Conservation (phyloP, 2,888 invertebrate genomes). For the Empis livida region DNA sequence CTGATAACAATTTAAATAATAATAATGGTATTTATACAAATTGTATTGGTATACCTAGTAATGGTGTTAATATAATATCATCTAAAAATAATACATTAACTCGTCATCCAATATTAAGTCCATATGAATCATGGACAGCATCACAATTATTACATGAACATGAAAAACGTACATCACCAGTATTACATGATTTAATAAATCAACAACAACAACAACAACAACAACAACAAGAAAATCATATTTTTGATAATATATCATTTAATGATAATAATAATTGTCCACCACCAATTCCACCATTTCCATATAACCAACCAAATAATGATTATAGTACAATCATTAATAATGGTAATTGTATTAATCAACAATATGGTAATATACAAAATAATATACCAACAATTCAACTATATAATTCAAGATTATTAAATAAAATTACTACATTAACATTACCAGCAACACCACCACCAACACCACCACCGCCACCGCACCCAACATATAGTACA, state of each 20-base stretch:
- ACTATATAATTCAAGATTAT: constrained; percentile 5
- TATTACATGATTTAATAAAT: constrained; percentile 11
- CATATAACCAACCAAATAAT: constrained; percentile 17
- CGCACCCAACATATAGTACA: constrained; percentile 32
- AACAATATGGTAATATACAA: not conserved
- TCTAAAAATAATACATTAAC: constrained; percentile 31
- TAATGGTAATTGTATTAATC: not conserved
- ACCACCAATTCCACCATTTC: constrained; percentile 42
- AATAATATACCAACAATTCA: constrained; percentile 5
- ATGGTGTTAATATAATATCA: constrained; percentile 16
- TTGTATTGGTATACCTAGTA: constrained; percentile 6
- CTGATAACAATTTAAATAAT: not conserved
- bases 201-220: constrained; percentile 18
- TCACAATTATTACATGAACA: constrained; percentile 46
- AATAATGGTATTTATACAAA: constrained; percentile 3
- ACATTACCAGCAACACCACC: constrained; percentile 14
- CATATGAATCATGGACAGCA: constrained; percentile 47
- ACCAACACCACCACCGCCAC: too few species aligned
- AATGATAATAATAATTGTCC: constrained; percentile 17
- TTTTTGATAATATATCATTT: constrained; percentile 5
- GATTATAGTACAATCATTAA: too few species aligned
- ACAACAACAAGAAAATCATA: not conserved
- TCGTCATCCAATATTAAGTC: constrained; percentile 37
- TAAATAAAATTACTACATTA: constrained; percentile 5
- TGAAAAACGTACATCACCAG: constrained; percentile 33